Percentiles rank a stretch among this genome's conserved stretches.
Evolutionary conservation across 1,140 invertebrate genomes (phyloP).

Genomic region (Lycorma delicatula): DNA sequence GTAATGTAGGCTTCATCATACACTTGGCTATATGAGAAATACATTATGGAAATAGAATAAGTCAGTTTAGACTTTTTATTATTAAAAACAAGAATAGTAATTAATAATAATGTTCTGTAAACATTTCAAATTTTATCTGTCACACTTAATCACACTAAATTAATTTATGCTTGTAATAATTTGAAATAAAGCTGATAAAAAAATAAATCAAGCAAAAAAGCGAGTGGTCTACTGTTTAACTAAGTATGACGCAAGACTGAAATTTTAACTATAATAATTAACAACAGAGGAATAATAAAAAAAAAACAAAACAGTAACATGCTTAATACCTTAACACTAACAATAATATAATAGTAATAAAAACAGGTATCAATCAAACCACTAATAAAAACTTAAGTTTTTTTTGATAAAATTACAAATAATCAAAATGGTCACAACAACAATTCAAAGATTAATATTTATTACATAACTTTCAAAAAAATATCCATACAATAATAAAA

Average conservation of each 20-base stretch:
- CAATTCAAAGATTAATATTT: conserved; percentile 3
- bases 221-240: conserved; percentile 22
- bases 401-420: background rate
- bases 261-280: conserved; percentile 13
- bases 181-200: conserved; percentile 22
- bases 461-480: background rate
- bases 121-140: conserved; percentile 9
- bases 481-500: conserved; percentile 9
- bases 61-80: conserved; percentile 18
- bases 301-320: conserved; percentile 4
- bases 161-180: conserved; percentile 28
- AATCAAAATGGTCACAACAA: conserved; percentile 2
- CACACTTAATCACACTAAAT: conserved; percentile 48
- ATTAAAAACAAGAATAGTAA: conserved; percentile 20
- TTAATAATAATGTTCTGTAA: conserved; percentile 12
- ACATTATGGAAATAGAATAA: conserved; percentile 15
- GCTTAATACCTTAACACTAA: conserved; percentile 4
- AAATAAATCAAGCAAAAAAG: conserved; percentile 23
- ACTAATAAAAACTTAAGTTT: background rate
- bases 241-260: conserved; percentile 27
- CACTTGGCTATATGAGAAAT: conserved; percentile 21
- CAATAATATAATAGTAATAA: conserved; percentile 13
- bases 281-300: conserved; percentile 4
- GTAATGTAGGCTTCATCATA: conserved; percentile 30
- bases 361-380: conserved; percentile 8